A percentile compares a stretch with the other conserved stretches of the same genome.
Conservation (phyloP, 2,888 invertebrate species). For the Lepidocyrtinus sp. region DNA sequence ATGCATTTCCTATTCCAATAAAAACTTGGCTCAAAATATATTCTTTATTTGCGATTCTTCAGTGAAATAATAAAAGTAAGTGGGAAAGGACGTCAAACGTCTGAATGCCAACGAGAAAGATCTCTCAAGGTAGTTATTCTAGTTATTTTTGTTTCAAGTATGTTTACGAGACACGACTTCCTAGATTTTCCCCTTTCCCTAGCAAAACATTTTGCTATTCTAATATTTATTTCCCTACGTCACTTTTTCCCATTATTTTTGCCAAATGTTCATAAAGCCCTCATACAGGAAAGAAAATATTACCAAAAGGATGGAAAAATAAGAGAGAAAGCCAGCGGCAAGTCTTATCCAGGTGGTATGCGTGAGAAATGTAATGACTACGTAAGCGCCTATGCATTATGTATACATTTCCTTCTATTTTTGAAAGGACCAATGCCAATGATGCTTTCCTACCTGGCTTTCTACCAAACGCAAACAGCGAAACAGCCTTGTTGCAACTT, state of each 20-base stretch:
- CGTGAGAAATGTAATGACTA: too few species aligned
- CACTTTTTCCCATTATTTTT: constrained; percentile 34
- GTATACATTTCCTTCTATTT: too few species aligned
- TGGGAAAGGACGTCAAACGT: background rate
- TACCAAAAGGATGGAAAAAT: background rate
- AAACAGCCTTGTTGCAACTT: too few species aligned
- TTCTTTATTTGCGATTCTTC: background rate
- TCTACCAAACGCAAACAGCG: too few species aligned
- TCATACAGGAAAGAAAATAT: background rate
- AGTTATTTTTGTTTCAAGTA: constrained; percentile 32
- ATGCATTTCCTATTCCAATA: background rate
- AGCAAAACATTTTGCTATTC: background rate
- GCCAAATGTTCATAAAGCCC: too few species aligned
- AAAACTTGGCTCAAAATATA: background rate
- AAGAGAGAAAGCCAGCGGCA: constrained; percentile 39
- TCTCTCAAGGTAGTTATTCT: constrained; percentile 48
- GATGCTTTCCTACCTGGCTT: too few species aligned
- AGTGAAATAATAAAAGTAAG: background rate
- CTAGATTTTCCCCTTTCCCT: constrained; percentile 31
- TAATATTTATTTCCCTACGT: background rate
- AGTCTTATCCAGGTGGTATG: constrained; percentile 44
- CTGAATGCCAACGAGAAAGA: background rate
- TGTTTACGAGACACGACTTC: constrained; percentile 31
- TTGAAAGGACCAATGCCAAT: too few species aligned
- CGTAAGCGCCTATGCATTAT: too few species aligned